Base-by-base conservation (phyloP, 2,113 vertebrate genomes). In the Hemichromis elongatus region DNA sequence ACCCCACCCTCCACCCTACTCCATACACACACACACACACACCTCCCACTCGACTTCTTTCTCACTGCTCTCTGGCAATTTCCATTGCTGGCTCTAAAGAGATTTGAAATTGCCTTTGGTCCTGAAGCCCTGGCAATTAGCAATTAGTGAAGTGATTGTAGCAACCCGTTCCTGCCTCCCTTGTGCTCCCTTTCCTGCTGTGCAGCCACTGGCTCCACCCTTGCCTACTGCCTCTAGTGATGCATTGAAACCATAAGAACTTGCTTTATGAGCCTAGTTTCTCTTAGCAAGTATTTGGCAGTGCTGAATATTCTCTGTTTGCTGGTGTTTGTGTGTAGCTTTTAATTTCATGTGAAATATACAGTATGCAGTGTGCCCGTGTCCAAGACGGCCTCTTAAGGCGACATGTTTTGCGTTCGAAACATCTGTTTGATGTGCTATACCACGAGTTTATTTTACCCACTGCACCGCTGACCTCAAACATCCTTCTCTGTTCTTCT, bases 31-130 rank as follows among this genome's bases (percentile, higher is more conserved):
- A 83, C 63, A 75, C 50, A 75, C 70, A 83, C 73, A 79, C 50
- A 40, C 24, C 80, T 82, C 86, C 81, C 82, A 80, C 90, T 59
- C 59, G 5, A 80, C 90, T 80, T 79, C 53, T 91, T 90, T 87
- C 81, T 91, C 90, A 85, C 91, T 91, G 88, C 90, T 82, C 92
- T 92, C 90, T 82, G 88, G 93, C 91, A 95, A 94, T 95, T 96
- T 95, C 92, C 91, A 94, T 91, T 30, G 77, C 85, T 87, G 86
- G 79, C 91, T 96, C 92, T 95, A 93, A 95, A 94, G 92, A 94
- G 92, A 92, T 93, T 95, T 94, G 89, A 93, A 95, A 95, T 95
- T 94, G 94, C 95, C 91, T 93, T 94, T 92, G 78, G 92, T 93
- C 93, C 87, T 93, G 92, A 91, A 95, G 92, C 90, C 92, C 82